Conservation (phyloP, 2,888 invertebrate genomes). For the Drosophila paracracens region DNA sequence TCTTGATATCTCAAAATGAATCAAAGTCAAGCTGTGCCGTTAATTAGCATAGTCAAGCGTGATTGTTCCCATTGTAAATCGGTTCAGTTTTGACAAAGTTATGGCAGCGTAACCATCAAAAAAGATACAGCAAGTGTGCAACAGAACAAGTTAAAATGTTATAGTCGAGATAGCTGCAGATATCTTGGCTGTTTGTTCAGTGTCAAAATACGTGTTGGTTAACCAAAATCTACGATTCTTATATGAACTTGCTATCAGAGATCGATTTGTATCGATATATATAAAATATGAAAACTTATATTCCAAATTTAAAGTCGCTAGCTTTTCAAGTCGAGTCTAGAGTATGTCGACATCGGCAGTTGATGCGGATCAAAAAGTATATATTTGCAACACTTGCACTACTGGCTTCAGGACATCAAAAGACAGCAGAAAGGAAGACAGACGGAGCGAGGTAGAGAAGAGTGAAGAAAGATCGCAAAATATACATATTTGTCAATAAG, state of each 20-base stretch:
- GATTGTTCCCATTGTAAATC: not conserved
- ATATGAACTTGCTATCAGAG: not conserved
- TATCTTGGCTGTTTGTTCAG: not conserved
- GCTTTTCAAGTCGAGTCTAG: no score
- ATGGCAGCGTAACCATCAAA: not conserved
- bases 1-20: not conserved
- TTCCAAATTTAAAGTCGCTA: not conserved
- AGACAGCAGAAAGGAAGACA: not conserved
- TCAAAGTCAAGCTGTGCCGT: not conserved
- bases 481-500: slow-evolving; percentile 56
- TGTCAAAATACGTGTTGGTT: not conserved
- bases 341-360: no score
- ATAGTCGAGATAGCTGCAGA: not conserved
- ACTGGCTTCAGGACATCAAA: not conserved
- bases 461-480: slow-evolving; percentile 1
- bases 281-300: not conserved
- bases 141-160: not conserved
- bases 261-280: not conserved
- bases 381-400: not conserved
- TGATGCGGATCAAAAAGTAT: not conserved
- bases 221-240: not conserved
- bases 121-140: not conserved
- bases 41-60: not conserved
- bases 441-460: not conserved
- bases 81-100: not conserved